A percentile compares a stretch with the other conserved stretches of the same genome.
Evolutionary conservation across 2,113 vertebrate species (phyloP).

Genomic region (Hyla sarda): DNA sequence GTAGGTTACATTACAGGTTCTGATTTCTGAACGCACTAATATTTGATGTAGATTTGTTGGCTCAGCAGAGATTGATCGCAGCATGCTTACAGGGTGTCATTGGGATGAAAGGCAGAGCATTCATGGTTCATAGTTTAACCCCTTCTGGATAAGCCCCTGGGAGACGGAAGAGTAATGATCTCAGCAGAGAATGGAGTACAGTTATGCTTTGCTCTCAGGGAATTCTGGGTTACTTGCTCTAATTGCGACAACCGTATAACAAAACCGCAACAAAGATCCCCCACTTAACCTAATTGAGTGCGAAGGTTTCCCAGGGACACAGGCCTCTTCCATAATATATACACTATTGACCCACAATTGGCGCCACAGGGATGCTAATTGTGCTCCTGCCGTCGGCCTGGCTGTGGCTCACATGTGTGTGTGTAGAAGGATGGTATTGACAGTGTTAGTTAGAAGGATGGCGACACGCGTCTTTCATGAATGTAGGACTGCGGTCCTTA

Average conservation of each 20-base stretch:
- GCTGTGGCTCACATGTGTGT: constrained; percentile 59
- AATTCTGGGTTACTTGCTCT: constrained; percentile 60
- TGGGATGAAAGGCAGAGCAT: constrained; percentile 29
- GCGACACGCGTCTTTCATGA: constrained; percentile 68
- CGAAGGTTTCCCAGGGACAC: constrained; percentile 94
- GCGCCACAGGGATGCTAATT: constrained; percentile 99
- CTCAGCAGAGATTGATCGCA: constrained; percentile 14
- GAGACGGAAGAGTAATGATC: constrained; percentile 56
- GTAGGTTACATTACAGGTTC: background rate
- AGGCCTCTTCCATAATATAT: constrained; percentile 72
- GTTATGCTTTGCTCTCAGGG: constrained; percentile 52
- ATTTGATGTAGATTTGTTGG: background rate
- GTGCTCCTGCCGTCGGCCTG: constrained; percentile 64
- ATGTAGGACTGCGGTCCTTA: constrained; percentile 72
- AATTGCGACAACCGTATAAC: constrained; percentile 68
- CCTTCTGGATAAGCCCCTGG: constrained; percentile 12
- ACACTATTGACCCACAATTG: constrained; percentile 99
- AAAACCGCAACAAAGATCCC: constrained; percentile 74
- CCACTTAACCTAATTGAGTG: constrained; percentile 98
- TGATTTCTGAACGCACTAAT: background rate
- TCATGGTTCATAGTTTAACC: constrained; percentile 51
- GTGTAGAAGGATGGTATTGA: constrained; percentile 48
- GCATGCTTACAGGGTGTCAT: constrained; percentile 20
- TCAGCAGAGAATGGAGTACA: constrained; percentile 55
- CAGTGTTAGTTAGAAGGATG: constrained; percentile 58